A percentile compares a stretch with the other conserved stretches of the same genome.
phyloP scores from a whole-genome alignment of 2,113 vertebrate genomes.

The Cairina moschata region DNA sequence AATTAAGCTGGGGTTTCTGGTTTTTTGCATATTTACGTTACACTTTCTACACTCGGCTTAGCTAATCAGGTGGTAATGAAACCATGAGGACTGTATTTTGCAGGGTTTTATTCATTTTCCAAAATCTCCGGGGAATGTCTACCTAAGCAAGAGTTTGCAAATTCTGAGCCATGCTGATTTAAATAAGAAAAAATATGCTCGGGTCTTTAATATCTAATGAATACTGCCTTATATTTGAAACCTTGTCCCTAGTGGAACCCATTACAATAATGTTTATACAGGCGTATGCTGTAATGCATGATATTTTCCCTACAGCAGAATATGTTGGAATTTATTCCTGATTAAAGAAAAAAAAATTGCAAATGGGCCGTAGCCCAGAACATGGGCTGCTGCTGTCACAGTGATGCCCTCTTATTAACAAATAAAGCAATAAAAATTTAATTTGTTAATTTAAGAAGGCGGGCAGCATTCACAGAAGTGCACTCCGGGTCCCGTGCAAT shows the following conservation, averaged over 20 bases:
- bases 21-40: constrained; percentile 5
- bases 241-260: constrained; percentile 10
- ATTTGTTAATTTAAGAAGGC: background rate
- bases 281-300: constrained; percentile 19
- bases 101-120: constrained; percentile 9
- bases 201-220: constrained; percentile 43
- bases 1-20: background rate
- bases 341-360: background rate
- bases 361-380: background rate
- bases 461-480: background rate
- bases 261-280: constrained; percentile 67
- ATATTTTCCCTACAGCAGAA: constrained; percentile 28
- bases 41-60: background rate
- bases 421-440: background rate
- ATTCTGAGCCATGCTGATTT: constrained; percentile 10
- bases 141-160: constrained; percentile 25
- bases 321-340: constrained; percentile 14
- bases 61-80: constrained; percentile 21
- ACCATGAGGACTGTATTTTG: background rate
- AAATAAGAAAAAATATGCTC: constrained; percentile 28
- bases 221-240: constrained; percentile 51
- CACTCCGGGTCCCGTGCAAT: background rate
- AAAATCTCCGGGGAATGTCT: background rate
- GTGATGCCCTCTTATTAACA: background rate
- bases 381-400: background rate